Base-by-base conservation (phyloP, 2,888 invertebrate species). In the Tortricodes alternella region DNA sequence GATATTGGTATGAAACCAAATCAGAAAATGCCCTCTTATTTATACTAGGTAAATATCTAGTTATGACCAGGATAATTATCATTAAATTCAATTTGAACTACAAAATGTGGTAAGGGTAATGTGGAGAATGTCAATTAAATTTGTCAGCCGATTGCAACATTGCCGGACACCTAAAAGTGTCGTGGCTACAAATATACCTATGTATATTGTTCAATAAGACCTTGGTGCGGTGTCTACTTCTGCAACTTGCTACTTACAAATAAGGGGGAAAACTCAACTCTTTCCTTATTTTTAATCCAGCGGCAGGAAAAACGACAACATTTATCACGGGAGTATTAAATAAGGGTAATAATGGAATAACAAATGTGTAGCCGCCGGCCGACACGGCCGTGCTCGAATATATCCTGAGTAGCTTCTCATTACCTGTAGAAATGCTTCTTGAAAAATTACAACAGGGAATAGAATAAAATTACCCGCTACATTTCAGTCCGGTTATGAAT, bases 311-410 rank as follows among this genome's bases (percentile, higher is more conserved):
- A 64, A 68, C 63, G 65, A 66, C 64, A 65, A 68, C 81, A 85
- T 85, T 81, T 83, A 80, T 85, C 80, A 83, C 73, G 59, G 67
- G 63, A 65, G 74, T 78, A 81, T 84, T 83, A 84, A 83, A 83
- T 84, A 85, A 81, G 80, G 78, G 77, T 79, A 75, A 84, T 84
- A 84, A 83, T 82, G 73, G 76, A 73, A 78, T 83, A 82, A 83
- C 79, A 78, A 83, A 85, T 84, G 79, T 71, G 75, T 68, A 71
- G 71, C 73, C 70, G 72, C 63, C 70, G 71, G 66, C 71, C 67
- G 65, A 73, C 73, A 69, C 67, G 71, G 75, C 75, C 73, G 75
- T 74, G 68, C 67, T 65, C 59, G 53, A 56, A 63, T 59, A 61
- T 53, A 63, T 62, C 49, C 13, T 38, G 48, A 38, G 56, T 44